Evolutionary conservation across 2,888 invertebrate genomes (phyloP), one percentile per base, ranked within the genome.

Genomic region (Plemyria rubiginata): DNA sequence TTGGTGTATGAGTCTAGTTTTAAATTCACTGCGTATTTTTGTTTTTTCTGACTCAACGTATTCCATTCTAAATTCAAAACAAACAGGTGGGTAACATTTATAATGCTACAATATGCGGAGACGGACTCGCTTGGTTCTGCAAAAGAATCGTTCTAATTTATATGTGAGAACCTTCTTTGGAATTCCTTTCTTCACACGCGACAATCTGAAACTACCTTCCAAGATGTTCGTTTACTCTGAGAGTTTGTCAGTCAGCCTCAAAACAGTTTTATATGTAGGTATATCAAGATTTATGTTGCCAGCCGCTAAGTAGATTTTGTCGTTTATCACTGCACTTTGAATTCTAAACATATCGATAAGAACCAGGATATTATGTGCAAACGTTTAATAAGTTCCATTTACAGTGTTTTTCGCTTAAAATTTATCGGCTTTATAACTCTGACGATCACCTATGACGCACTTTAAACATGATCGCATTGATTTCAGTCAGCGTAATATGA

Each of bases 311-410:
- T 49, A 41, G 16, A 16, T 41, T 13, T 60, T 61, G 51, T 55
- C 46, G 51, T 16, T 15, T 40, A 48, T 40, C n/a, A 53, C 8
- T 38, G 36, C 22, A 51, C 50, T 50, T 28, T 46, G 40, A 45
- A 55, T 61, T 52, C 56, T 61, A 52, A 56, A 61, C 61, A 61
- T 8, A 16, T 16, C 12, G 61, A 61, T 61, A 61, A 56, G 45
- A 51, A 61, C 61, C 55, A 46, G 15, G 54, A 48, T 55, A 59
- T 59, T 62, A 48, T 54, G 50, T 54, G 55, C 16, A 45, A 50
- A 60, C 45, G 15, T 50, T 51, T 51, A 61, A 51, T 36, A 51
- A 55, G 28, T 36, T 51, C 22, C 52, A 56, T 52, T 43, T 41
- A 50, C 29, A 45, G 29, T 48, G 45, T 28, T 45, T n/a, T 28